phyloP scores from a whole-genome alignment of 1,140 invertebrate species.

The Caenorhabditis inopinata region DNA sequence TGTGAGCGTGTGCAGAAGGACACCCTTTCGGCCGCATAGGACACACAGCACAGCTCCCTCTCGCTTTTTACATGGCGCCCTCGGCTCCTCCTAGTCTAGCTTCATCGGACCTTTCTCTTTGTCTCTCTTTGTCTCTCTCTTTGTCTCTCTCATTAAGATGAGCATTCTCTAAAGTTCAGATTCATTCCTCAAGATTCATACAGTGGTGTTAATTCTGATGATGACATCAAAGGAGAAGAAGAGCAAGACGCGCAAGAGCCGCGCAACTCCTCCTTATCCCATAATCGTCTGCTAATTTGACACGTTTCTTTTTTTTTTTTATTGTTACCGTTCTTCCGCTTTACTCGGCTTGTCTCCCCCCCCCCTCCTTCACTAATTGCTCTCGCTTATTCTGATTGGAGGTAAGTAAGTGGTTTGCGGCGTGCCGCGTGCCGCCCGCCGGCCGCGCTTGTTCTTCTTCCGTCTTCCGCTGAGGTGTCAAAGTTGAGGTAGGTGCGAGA shows the following conservation, averaged over 20 bases:
- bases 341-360: no score
- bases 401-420: no score
- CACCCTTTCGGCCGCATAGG: background rate
- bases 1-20: constrained; percentile 16
- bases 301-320: background rate
- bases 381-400: no score
- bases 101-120: no score
- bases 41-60: background rate
- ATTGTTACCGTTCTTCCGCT: background rate
- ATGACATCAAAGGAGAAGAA: background rate
- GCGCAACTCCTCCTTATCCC: background rate
- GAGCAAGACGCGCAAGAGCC: background rate
- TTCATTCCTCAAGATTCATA: background rate
- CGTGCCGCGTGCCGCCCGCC: no score
- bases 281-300: constrained; percentile 25
- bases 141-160: no score
- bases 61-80: background rate
- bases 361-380: no score
- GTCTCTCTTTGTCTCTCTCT: no score
- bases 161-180: no score
- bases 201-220: background rate
- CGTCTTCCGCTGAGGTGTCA: background rate
- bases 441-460: no score
- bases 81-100: background rate
- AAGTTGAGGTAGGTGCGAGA: constrained; percentile 26